These are phyloP conservation scores for Monochamus saltuarius DNA, from an alignment of 1,140 invertebrate genomes.

Conservation along the genomic window DNA sequence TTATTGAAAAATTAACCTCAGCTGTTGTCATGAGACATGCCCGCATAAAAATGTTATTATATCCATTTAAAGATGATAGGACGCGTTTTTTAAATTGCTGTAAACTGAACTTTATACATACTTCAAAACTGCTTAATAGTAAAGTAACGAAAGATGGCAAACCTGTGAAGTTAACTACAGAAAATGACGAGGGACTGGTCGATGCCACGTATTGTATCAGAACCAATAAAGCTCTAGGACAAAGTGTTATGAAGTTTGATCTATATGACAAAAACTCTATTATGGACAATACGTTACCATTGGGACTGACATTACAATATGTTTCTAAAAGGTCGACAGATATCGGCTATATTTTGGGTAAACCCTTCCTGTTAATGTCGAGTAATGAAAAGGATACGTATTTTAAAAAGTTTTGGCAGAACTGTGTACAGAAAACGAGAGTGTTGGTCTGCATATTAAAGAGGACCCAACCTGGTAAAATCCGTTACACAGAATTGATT, in stretches of 20 bases:
- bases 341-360: slow-evolving; percentile 25
- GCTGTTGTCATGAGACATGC: slow-evolving; percentile 24
- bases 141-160: slow-evolving; percentile 27
- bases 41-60: slow-evolving; percentile 29
- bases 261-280: background rate
- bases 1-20: slow-evolving; percentile 30
- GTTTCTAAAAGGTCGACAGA: slow-evolving; percentile 30
- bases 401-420: slow-evolving; percentile 40
- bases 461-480: slow-evolving; percentile 19
- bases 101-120: slow-evolving; percentile 27
- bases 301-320: slow-evolving; percentile 28
- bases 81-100: slow-evolving; percentile 29
- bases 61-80: slow-evolving; percentile 34
- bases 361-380: slow-evolving; percentile 16
- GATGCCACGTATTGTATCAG: background rate
- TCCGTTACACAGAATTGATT: slow-evolving; percentile 38
- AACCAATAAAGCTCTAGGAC: background rate
- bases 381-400: slow-evolving; percentile 33
- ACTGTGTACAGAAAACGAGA: slow-evolving; percentile 36
- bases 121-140: slow-evolving; percentile 26
- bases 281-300: slow-evolving; percentile 4
- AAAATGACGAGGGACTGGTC: background rate
- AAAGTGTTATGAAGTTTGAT: slow-evolving; percentile 6
- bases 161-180: slow-evolving; percentile 20
- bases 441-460: slow-evolving; percentile 38